A percentile compares a stretch with the other conserved stretches of the same genome.
Evolutionary conservation across 2,888 invertebrate species (phyloP).

Genomic region (Tryphoninae sp.): DNA sequence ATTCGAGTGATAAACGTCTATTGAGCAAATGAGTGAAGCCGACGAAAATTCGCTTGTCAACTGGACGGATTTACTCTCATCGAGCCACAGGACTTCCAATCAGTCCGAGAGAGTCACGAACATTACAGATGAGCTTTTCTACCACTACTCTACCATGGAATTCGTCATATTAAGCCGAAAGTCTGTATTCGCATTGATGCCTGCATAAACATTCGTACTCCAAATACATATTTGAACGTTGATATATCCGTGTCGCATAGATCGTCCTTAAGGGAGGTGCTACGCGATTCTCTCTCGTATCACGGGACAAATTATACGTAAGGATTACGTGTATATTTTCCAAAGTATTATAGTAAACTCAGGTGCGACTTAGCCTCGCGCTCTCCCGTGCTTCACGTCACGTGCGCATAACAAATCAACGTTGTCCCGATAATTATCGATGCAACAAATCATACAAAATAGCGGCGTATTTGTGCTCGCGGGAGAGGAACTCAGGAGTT

Average conservation of each 20-base stretch:
- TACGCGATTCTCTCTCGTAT: background rate
- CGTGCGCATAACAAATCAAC: constrained; percentile 58
- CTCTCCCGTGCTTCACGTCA: constrained; percentile 23
- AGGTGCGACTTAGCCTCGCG: constrained; percentile 9
- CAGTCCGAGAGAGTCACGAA: background rate
- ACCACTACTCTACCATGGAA: background rate
- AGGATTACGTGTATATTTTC: constrained; percentile 27
- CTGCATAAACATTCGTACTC: constrained; percentile 11
- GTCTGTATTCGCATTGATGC: background rate
- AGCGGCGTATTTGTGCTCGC: constrained; percentile 8
- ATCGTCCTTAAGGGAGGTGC: background rate
- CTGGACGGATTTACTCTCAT: background rate
- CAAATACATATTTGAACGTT: constrained; percentile 36
- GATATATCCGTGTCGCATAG: constrained; percentile 11
- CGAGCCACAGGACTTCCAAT: background rate
- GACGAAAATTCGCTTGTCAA: constrained; percentile 41
- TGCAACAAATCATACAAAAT: constrained; percentile 46
- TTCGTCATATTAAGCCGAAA: background rate
- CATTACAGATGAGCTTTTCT: background rate
- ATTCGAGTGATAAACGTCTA: constrained; percentile 56
- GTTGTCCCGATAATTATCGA: constrained; percentile 55
- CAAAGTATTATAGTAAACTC: constrained; percentile 16
- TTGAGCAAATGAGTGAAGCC: constrained; percentile 53
- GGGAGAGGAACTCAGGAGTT: constrained; percentile 27
- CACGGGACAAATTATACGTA: background rate